Evolutionary conservation across 2,888 invertebrate species (phyloP).

Genomic region (Sminthurides aquaticus): DNA sequence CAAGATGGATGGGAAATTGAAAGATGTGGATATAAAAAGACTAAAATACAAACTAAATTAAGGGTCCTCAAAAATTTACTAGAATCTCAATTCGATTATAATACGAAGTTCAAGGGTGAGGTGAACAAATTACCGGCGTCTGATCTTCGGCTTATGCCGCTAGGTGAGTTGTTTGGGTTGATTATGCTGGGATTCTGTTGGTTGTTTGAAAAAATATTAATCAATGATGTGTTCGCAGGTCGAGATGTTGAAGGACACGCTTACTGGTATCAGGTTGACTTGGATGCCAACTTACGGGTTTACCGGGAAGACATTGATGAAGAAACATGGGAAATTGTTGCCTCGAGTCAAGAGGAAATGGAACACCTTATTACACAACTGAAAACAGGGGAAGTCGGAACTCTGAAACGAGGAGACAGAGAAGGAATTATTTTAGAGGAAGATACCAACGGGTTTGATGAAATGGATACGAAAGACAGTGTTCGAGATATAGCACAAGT

Average conservation of each 20-base stretch:
- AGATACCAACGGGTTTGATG: constrained; percentile 44
- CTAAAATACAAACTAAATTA: constrained; percentile 78
- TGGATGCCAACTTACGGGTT: constrained; percentile 68
- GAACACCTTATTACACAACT: constrained; percentile 68
- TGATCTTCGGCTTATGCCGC: constrained; percentile 75
- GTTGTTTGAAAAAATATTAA: not conserved
- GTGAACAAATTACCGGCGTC: constrained; percentile 69
- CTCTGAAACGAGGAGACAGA: constrained; percentile 33
- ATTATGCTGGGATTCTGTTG: not conserved
- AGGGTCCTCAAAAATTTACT: constrained; percentile 80
- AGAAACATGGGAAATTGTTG: constrained; percentile 88
- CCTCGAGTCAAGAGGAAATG: constrained; percentile 75
- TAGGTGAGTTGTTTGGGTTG: constrained; percentile 58
- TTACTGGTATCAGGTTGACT: constrained; percentile 89
- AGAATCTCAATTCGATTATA: constrained; percentile 90
- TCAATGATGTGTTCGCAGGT: constrained; percentile 46
- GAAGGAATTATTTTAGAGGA: constrained; percentile 42
- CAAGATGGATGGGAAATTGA: constrained; percentile 95
- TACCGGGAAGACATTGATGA: constrained; percentile 95
- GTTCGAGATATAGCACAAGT: not conserved
- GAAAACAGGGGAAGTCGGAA: constrained; percentile 43
- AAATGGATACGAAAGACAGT: constrained; percentile 35
- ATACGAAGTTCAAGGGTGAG: constrained; percentile 83
- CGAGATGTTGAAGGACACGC: constrained; percentile 80
- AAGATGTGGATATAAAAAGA: constrained; percentile 88